These are phyloP conservation scores for Sturmia bella DNA, from an alignment of 2,888 invertebrate genomes.

Conservation along the genomic window DNA sequence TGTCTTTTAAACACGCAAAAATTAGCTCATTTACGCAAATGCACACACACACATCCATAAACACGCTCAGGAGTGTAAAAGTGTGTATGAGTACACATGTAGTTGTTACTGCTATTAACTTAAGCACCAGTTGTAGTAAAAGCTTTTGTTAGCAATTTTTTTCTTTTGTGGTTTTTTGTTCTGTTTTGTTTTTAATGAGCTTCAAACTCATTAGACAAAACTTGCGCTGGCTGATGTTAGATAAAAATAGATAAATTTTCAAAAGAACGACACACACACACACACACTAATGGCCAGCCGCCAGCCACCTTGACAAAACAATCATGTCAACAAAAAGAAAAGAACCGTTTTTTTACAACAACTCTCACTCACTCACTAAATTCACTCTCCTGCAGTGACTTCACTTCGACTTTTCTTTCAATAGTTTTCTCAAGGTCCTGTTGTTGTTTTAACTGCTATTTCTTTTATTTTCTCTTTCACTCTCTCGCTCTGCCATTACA, in stretches of 20 bases:
- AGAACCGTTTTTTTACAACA: background rate
- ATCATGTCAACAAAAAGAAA: conserved; percentile 5
- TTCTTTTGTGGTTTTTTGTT: background rate
- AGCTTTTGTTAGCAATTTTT: conserved; percentile 4
- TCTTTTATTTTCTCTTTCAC: background rate
- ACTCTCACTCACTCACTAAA: background rate
- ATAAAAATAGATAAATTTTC: conserved; percentile 55
- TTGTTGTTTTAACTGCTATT: background rate
- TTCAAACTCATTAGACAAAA: conserved; percentile 21
- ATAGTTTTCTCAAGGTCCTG: conserved; percentile 16
- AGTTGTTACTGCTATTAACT: background rate
- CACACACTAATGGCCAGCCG: background rate
- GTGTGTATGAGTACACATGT: background rate
- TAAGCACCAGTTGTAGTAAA: background rate
- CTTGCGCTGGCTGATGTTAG: background rate
- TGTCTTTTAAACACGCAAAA: conserved; percentile 16
- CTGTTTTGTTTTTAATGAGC: conserved; percentile 47
- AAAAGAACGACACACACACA: conserved; percentile 10
- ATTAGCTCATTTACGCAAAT: background rate
- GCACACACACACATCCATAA: background rate
- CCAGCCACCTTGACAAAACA: conserved; percentile 25
- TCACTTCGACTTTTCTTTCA: background rate
- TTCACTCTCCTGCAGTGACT: too few relatives aligned
- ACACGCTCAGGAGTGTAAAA: background rate
- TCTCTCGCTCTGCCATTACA: background rate